phyloP scores from a whole-genome alignment of 1,140 invertebrate species.

The Drosophila truncata region DNA sequence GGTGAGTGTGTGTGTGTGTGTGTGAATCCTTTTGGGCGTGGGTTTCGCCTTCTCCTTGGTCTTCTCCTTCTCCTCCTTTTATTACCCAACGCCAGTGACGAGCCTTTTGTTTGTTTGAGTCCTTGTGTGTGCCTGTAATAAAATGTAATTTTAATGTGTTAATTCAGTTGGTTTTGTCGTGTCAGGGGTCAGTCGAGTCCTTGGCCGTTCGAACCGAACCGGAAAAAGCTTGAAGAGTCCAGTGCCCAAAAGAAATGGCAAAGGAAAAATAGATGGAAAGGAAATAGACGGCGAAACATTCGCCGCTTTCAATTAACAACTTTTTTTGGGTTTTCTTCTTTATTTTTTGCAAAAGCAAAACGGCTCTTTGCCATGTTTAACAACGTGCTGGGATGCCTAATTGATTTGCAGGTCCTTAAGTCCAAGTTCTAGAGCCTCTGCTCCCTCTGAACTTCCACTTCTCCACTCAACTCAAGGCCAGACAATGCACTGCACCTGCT shows the following conservation, averaged over 20 bases:
- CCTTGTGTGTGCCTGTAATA: constrained; percentile 49
- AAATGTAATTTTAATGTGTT: constrained; percentile 83
- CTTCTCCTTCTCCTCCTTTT: constrained; percentile 52
- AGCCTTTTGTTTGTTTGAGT: constrained; percentile 53
- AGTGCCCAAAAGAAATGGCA: neutral
- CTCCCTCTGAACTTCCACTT: neutral
- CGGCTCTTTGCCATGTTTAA: constrained; percentile 49
- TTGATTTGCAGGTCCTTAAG: constrained; percentile 74
- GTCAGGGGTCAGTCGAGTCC: constrained; percentile 45
- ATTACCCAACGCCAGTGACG: constrained; percentile 60
- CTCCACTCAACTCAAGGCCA: constrained; percentile 18
- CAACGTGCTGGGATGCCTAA: constrained; percentile 65
- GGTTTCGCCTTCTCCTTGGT: constrained; percentile 1
- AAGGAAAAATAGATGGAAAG: neutral
- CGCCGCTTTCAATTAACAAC: constrained; percentile 78
- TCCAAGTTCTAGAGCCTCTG: constrained; percentile 30
- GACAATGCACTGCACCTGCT: constrained; percentile 38
- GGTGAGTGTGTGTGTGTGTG: constrained; percentile 7
- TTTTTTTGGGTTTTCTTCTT: no score
- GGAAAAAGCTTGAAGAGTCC: constrained; percentile 4
- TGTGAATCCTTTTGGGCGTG: constrained; percentile 11
- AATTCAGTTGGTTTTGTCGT: constrained; percentile 73
- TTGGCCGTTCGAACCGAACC: constrained; percentile 11
- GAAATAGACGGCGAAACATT: constrained; percentile 45
- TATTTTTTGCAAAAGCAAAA: constrained; percentile 46